Evolutionary conservation across 2,113 vertebrate species (phyloP).

Genomic region (Propithecus coquereli): DNA sequence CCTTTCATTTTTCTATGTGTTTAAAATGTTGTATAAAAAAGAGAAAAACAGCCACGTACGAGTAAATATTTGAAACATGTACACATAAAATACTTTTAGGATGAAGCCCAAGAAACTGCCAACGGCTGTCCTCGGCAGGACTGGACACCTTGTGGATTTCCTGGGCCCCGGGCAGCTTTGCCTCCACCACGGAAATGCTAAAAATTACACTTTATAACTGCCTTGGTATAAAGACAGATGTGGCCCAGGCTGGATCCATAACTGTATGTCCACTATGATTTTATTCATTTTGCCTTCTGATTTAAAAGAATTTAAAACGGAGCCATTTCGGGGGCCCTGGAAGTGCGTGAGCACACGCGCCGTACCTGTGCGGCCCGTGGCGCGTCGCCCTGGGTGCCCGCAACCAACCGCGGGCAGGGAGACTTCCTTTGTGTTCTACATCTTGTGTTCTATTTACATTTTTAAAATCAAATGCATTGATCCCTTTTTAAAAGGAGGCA

Average conservation of each 20-base stretch:
- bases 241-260: background rate
- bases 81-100: background rate
- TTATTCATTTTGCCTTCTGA: background rate
- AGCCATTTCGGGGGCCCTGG: background rate
- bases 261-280: background rate
- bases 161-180: background rate
- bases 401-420: accelerated
- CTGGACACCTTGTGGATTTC: background rate
- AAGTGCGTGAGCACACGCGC: accelerated
- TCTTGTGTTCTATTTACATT: background rate
- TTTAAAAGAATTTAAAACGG: background rate
- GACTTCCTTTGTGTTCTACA: background rate
- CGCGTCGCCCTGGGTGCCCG: accelerated
- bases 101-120: background rate
- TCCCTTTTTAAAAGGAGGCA: background rate
- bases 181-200: background rate
- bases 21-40: background rate
- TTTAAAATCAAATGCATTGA: background rate
- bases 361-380: accelerated
- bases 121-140: background rate
- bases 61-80: background rate
- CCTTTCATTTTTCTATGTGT: background rate
- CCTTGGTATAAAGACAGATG: background rate
- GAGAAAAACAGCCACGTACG: background rate
- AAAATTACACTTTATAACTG: background rate